A percentile compares a stretch with the other conserved stretches of the same genome.
Conservation (phyloP, 1,140 invertebrate genomes). For the Semibalanus balanoides region DNA sequence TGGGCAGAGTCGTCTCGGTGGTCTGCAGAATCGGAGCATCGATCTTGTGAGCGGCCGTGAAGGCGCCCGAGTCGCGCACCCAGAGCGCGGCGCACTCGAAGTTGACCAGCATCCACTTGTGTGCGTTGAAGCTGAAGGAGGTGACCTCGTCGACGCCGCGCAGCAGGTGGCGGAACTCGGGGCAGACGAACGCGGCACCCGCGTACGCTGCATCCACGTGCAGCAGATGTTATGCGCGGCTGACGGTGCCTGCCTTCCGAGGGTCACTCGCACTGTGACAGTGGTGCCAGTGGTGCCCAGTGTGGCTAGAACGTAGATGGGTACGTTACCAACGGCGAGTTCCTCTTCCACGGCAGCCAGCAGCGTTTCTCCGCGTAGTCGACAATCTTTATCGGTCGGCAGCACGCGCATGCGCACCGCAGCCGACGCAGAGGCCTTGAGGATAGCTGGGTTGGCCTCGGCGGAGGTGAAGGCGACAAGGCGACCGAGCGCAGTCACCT, state of each 20-base stretch:
- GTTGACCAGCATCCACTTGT: constrained; percentile 90
- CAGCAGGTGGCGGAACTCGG: constrained; percentile 75
- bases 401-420: constrained; percentile 69
- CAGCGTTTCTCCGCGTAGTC: constrained; percentile 63
- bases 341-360: constrained; percentile 26
- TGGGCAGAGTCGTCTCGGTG: constrained; percentile 96
- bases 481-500: too few species aligned
- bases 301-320: too few species aligned
- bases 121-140: constrained; percentile 89
- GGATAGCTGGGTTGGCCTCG: constrained; percentile 84
- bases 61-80: constrained; percentile 19
- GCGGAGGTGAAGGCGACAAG: too few species aligned
- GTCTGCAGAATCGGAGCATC: constrained; percentile 69
- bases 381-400: constrained; percentile 65
- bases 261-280: not conserved
- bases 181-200: constrained; percentile 82
- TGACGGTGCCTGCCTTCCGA: not conserved
- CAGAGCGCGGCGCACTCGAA: constrained; percentile 66
- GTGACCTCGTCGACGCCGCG: constrained; percentile 73
- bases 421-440: constrained; percentile 75
- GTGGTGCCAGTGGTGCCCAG: not conserved
- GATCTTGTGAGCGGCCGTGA: constrained; percentile 74
- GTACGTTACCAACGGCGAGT: constrained; percentile 19
- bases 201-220: constrained; percentile 93
- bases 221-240: constrained; percentile 42